Percentiles rank a stretch among this genome's conserved stretches.
phyloP scores from a whole-genome alignment of 1,140 invertebrate genomes.

The Caenorhabditis brenneri region DNA sequence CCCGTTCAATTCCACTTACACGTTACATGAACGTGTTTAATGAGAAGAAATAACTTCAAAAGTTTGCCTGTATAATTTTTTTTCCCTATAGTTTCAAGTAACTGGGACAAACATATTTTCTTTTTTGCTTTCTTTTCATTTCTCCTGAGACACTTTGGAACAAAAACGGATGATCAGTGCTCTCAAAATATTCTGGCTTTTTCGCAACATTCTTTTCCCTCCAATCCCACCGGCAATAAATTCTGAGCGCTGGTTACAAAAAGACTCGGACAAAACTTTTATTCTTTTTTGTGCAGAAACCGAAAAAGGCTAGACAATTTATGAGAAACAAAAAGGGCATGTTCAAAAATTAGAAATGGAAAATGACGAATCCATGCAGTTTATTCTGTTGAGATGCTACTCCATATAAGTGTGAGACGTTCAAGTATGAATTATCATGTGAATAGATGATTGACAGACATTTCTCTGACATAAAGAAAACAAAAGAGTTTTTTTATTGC shows the following conservation, averaged over 20 bases:
- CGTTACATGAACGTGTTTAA: too few relatives aligned
- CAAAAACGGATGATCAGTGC: slow-evolving; percentile 24
- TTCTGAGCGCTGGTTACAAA: background rate
- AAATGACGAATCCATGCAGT: too few relatives aligned
- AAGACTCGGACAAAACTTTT: background rate
- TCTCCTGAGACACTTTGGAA: slow-evolving; percentile 22
- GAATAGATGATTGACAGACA: slow-evolving; percentile 24
- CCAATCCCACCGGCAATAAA: slow-evolving; percentile 32
- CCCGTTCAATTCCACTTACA: background rate
- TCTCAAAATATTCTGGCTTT: slow-evolving; percentile 8
- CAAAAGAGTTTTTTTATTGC: background rate
- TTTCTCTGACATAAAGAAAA: background rate
- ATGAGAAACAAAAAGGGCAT: background rate
- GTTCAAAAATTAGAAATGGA: slow-evolving; percentile 9
- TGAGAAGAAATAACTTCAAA: too few relatives aligned
- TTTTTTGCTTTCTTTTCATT: background rate
- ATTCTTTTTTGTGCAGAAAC: background rate
- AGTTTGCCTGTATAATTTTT: too few relatives aligned
- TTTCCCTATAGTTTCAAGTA: background rate
- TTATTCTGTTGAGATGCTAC: background rate
- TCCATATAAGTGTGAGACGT: background rate
- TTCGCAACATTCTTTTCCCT: background rate
- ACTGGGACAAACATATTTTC: background rate
- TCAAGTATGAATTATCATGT: slow-evolving; percentile 40
- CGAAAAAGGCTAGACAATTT: background rate